Conservation (phyloP, 2,797 vertebrate genomes). For the Steatocranus sp. region DNA sequence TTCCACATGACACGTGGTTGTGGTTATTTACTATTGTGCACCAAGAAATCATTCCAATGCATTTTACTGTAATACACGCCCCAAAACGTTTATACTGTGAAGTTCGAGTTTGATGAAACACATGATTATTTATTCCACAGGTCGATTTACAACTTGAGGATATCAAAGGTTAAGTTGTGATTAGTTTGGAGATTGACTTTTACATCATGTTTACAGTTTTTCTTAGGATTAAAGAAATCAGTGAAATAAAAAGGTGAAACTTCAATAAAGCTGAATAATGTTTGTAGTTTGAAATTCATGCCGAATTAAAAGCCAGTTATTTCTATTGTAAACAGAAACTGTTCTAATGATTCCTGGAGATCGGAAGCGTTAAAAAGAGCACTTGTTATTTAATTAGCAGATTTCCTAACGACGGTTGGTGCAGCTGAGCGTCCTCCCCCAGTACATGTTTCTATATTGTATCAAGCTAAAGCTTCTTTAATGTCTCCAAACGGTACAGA, state of each 20-base stretch:
- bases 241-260: background rate
- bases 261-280: background rate
- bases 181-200: background rate
- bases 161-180: background rate
- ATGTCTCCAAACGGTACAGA: background rate
- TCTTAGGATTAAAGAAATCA: background rate
- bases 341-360: background rate
- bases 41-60: background rate
- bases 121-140: background rate
- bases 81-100: background rate
- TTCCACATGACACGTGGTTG: background rate
- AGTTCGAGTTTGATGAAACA: background rate
- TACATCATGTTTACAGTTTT: background rate
- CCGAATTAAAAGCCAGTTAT: background rate
- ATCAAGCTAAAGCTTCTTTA: background rate
- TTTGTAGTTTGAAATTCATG: background rate
- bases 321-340: background rate
- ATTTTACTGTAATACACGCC: fast-evolving
- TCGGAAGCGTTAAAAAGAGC: background rate
- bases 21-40: background rate
- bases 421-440: background rate
- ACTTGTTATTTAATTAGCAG: background rate
- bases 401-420: background rate
- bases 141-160: background rate
- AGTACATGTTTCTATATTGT: background rate